These are phyloP conservation scores for Anarhynchus alexandrinus DNA, from an alignment of 2,113 vertebrate genomes.

Conservation along the genomic window DNA sequence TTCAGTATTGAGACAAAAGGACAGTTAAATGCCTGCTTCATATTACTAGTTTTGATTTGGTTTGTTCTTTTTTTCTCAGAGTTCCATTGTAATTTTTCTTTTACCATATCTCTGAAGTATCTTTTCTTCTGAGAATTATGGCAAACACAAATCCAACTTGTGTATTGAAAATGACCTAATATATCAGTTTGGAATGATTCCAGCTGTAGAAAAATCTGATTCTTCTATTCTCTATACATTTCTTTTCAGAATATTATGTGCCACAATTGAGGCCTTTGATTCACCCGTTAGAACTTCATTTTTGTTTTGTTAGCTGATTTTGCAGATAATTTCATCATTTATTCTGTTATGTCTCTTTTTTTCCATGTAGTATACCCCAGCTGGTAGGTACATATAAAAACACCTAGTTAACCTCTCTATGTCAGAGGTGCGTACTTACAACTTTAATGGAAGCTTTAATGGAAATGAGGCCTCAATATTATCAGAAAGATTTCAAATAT, in stretches of 20 bases:
- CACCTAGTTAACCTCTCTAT: background rate
- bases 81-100: slow-evolving; percentile 28
- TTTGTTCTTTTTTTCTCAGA: slow-evolving; percentile 42
- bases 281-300: background rate
- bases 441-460: background rate
- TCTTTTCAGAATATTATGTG: slow-evolving; percentile 34
- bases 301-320: slow-evolving; percentile 45
- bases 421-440: background rate
- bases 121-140: slow-evolving; percentile 42
- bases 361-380: background rate
- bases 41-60: background rate
- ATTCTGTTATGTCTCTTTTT: slow-evolving; percentile 29
- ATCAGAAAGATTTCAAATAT: background rate
- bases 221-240: background rate
- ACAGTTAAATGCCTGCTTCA: slow-evolving; percentile 13
- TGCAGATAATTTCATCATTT: slow-evolving; percentile 31
- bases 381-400: background rate
- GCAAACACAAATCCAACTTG: background rate
- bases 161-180: slow-evolving; percentile 35
- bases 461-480: background rate
- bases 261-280: slow-evolving; percentile 21
- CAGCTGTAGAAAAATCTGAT: slow-evolving; percentile 38
- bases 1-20: background rate
- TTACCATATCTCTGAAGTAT: slow-evolving; percentile 17
- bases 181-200: slow-evolving; percentile 52